A percentile compares a stretch with the other conserved stretches of the same genome.
Conservation (phyloP, 92 coral and sea anemone species). For the Palythoa grandis region DNA sequence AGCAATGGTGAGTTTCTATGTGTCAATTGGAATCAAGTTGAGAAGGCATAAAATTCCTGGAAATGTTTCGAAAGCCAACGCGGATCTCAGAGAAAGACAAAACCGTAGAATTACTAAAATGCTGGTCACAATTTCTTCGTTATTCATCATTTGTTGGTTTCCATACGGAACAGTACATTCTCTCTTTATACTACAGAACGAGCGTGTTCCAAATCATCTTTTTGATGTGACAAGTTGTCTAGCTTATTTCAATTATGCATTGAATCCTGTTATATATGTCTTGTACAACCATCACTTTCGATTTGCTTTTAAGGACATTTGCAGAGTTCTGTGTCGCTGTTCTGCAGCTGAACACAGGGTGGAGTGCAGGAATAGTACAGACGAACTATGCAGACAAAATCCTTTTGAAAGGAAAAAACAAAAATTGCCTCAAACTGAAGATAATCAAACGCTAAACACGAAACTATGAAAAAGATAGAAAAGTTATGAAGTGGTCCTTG, state of each 20-base stretch:
- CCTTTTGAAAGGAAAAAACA: background rate
- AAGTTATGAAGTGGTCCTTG: too few relatives aligned
- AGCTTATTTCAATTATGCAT: constrained; percentile 1
- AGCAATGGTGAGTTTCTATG: background rate
- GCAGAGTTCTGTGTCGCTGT: background rate
- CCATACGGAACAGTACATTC: constrained; percentile 6
- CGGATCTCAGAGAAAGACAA: background rate
- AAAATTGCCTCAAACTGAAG: background rate
- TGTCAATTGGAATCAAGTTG: background rate
- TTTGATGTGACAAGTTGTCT: constrained; percentile 26
- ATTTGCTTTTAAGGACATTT: constrained; percentile 6
- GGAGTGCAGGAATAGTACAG: background rate
- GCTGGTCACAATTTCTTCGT: background rate
- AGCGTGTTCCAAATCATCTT: background rate
- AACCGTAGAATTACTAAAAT: constrained; percentile 12
- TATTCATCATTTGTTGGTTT: background rate
- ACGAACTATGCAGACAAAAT: background rate
- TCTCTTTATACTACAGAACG: background rate
- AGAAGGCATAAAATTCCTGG: constrained; percentile 8
- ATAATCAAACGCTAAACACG: background rate
- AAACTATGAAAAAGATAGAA: background rate
- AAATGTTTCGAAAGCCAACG: background rate
- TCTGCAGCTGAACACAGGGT: background rate
- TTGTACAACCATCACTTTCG: constrained; percentile 1
- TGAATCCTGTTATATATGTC: constrained; percentile 1